These are phyloP conservation scores for Pseudois nayaur DNA, from an alignment of 2,113 vertebrate species.

Conservation along the genomic window DNA sequence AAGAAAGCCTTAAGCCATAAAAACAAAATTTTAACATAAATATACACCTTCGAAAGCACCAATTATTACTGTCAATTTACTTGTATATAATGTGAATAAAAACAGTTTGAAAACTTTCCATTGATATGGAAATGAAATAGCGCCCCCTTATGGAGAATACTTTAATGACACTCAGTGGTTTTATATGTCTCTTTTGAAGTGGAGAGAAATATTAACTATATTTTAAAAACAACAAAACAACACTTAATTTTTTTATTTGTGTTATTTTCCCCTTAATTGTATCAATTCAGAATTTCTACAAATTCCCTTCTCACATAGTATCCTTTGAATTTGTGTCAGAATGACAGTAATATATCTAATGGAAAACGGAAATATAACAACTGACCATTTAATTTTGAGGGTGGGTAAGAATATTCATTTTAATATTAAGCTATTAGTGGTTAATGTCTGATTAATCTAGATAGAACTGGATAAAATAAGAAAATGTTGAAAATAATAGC, in stretches of 20 bases:
- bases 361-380: background rate
- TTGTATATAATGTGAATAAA: background rate
- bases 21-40: background rate
- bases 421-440: background rate
- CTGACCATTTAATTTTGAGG: background rate
- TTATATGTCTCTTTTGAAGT: background rate
- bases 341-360: background rate
- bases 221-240: background rate
- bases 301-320: background rate
- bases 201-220: background rate
- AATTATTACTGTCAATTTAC: background rate
- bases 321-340: background rate
- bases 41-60: background rate
- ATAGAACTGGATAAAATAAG: background rate
- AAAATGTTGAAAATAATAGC: background rate
- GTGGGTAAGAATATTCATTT: background rate
- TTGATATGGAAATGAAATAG: slow-evolving; percentile 37
- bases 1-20: background rate
- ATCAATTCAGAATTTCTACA: background rate
- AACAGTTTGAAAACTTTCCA: background rate
- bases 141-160: slow-evolving; percentile 59
- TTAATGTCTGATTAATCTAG: background rate
- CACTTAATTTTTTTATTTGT: background rate
- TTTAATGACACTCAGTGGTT: background rate
- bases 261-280: background rate